Evolutionary conservation across 2,113 vertebrate genomes (phyloP).

Genomic region (Muscicapa adusta): DNA sequence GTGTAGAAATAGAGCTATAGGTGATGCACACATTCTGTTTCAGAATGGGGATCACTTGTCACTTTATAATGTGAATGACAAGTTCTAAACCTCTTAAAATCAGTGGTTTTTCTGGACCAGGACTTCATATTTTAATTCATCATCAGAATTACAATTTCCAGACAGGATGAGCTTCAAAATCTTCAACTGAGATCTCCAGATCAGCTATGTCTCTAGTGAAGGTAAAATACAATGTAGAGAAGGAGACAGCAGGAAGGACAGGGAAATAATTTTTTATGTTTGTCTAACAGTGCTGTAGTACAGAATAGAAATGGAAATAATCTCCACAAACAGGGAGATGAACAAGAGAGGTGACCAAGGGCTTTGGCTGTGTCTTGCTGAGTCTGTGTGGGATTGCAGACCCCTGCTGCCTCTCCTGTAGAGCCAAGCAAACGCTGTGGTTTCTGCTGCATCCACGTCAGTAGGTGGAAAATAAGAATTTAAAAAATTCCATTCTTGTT

Average conservation of each 20-base stretch:
- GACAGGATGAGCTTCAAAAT: neutral
- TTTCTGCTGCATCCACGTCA: neutral
- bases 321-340: neutral
- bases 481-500: neutral
- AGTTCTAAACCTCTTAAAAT: neutral
- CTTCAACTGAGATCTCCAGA: neutral
- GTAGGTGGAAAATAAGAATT: neutral
- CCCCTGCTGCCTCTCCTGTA: fast-evolving
- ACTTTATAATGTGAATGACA: neutral
- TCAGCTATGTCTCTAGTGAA: neutral
- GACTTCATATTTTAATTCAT: neutral
- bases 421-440: neutral
- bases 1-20: neutral
- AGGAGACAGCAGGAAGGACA: neutral
- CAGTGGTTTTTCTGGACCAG: neutral
- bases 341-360: neutral
- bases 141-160: neutral
- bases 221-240: neutral
- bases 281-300: neutral
- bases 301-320: neutral
- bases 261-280: neutral
- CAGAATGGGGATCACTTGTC: neutral
- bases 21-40: neutral
- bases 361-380: neutral
- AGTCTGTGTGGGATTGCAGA: neutral